Base-by-base conservation (phyloP, 2,888 invertebrate genomes). In the Conistra vaccinii region DNA sequence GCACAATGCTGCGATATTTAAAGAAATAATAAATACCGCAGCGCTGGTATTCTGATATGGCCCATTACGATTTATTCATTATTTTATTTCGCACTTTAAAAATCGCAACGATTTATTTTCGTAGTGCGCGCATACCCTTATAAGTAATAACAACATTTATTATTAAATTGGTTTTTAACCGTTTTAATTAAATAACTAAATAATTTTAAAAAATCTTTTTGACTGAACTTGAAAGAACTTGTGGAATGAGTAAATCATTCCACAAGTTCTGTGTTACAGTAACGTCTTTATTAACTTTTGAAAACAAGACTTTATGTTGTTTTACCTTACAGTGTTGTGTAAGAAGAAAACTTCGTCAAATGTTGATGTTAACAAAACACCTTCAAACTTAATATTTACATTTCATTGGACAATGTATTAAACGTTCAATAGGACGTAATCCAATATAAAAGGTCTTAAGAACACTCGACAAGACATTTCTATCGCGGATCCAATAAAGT, bases 401-500 rank as follows among this genome's bases (percentile, higher is more conserved):
- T 76, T 84, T 74, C 63, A 67, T 65, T 80, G 63, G 62, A 57
- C 61, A 75, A 51, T 53, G 45, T 80, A 73, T 73, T 67, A 61
- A 75, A 57, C 51, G 62, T 66, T 76, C 67, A 72, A 69, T 77
- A 77, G 35, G 35, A 6, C 35, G 61, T 66, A 70, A 81, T 51
- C 51, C 67, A 85, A 81, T 84, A 86, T 69, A 81, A 72, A 75
- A 57, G 12, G 42, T 42, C 51, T 62, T 62, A 70, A 75, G 42
- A 74, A 76, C 66, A 74, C 68, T 85, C 73, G 63, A 73, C 82
- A 74, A 77, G 55, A 80, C 76, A 76, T 83, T 84, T 79, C 71
- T 88, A 69, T 80, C 55, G 69, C 42, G 51, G 53, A 79, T 82
- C 65, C 87, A 83, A 76, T 77, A 79, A 80, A 83, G 77, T 76